phyloP scores from a whole-genome alignment of 1,140 invertebrate genomes.

The Tenebrio molitor region DNA sequence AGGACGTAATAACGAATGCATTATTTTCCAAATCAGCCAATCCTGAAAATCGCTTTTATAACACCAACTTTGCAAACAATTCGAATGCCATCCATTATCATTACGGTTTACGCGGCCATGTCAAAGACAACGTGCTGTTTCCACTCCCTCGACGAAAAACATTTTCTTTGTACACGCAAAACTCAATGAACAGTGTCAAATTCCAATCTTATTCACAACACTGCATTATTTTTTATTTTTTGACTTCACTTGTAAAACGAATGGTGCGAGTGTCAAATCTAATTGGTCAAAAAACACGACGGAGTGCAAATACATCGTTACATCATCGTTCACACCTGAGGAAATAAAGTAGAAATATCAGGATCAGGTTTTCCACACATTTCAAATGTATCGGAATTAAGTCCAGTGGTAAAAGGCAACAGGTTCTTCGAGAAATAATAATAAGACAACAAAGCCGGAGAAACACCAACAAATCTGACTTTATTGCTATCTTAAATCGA shows the following conservation, averaged over 20 bases:
- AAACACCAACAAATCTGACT: slow-evolving; percentile 36
- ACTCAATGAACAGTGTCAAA: no score
- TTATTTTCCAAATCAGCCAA: slow-evolving; percentile 36
- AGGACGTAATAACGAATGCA: slow-evolving; percentile 29
- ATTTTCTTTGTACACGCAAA: no score
- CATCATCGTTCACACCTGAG: not conserved
- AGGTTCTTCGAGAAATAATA: slow-evolving; percentile 30
- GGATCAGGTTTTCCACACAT: slow-evolving; percentile 26
- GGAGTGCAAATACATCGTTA: no score
- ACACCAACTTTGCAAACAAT: slow-evolving; percentile 11
- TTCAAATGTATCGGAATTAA: slow-evolving; percentile 36
- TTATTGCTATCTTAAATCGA: slow-evolving; percentile 22
- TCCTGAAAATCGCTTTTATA: slow-evolving; percentile 27
- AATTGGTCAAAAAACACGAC: no score
- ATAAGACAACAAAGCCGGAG: slow-evolving; percentile 23
- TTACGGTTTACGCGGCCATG: not conserved
- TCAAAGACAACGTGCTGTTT: no score
- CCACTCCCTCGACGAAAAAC: no score
- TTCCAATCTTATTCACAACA: no score
- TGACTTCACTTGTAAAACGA: no score
- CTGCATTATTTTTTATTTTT: no score
- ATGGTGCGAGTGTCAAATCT: no score
- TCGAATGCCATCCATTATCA: slow-evolving; percentile 12
- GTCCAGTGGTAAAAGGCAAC: not conserved
- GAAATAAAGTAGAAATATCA: slow-evolving; percentile 11